Evolutionary conservation across 2,888 invertebrate genomes (phyloP), one percentile per base, ranked within the genome.

Genomic region (Sminthurinus aureus): DNA sequence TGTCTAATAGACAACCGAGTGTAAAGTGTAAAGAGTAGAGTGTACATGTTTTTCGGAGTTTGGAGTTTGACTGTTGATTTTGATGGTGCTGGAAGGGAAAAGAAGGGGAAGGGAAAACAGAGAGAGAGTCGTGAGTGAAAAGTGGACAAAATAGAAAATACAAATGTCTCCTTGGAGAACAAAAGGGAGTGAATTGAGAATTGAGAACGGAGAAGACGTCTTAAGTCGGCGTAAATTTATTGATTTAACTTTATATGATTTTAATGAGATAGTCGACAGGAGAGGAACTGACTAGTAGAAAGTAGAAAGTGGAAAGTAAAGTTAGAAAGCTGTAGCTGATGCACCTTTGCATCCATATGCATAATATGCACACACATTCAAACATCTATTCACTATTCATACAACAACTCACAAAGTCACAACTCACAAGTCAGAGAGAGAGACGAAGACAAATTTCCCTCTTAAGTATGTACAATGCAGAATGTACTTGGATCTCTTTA

Each of bases 81-180:
- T 9, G 9, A 15, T 58, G 58, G 2, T 2, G 9, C 13, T 58
- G 58, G 58, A 38, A 38, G 3, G 2, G 58, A 58, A 15, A 74
- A 74, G 38, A 58, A 15, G 58, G 9, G 9, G 9, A 38, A 6
- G 38, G 13, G 15, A 13, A 58, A 11, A 58, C 4, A 58, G 9
- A 58, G 2, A 58, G 58, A 9, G 58, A 58, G 58, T 18, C 2
- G 58, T 0, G 58, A 58, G 58, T 18, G 58, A 58, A 58, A 15
- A 58, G 58, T 15, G 8, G 71, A 71, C 24, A 71, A n/a, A n/a
- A n/a, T n/a, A n/a, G 26, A 71, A 58, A 52, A 77, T 77, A 58
- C 77, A 77, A 77, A 77, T 77, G 77, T 58, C 58, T 77, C 77
- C 77, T 52, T 77, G n/a, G 75, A 75, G 77, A 77, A 77, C 77